Evolutionary conservation across 1,140 invertebrate species (phyloP).

Genomic region (Magallana ariakensis): DNA sequence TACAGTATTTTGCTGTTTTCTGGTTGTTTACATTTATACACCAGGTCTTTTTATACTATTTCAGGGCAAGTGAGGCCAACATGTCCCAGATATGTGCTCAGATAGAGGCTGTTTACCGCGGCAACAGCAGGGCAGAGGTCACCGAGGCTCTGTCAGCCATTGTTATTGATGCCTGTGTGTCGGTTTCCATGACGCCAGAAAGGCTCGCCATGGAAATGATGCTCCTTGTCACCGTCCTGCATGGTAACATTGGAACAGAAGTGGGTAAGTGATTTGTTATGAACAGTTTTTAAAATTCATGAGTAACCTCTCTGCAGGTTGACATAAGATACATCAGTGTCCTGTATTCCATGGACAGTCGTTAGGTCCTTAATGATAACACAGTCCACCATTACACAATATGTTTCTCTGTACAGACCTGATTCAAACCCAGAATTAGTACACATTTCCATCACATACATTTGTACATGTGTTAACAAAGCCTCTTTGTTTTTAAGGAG

Average conservation of each 20-base stretch:
- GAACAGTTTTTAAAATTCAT: too few species aligned
- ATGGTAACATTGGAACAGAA: conserved; percentile 94
- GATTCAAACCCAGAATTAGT: too few species aligned
- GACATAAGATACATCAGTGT: too few species aligned
- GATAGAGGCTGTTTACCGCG: conserved; percentile 80
- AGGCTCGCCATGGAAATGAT: conserved; percentile 91
- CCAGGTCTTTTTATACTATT: neutral
- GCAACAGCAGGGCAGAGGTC: conserved; percentile 85
- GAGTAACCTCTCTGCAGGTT: too few species aligned
- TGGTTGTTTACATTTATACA: neutral
- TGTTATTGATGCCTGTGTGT: conserved; percentile 86
- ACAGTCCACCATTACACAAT: too few species aligned
- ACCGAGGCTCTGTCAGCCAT: conserved; percentile 87
- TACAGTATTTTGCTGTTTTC: neutral
- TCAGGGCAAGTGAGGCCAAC: conserved; percentile 89
- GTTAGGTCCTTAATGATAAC: too few species aligned
- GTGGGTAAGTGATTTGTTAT: conserved; percentile 83
- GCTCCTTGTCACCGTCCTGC: conserved; percentile 90
- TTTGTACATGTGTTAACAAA: neutral
- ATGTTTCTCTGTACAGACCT: too few species aligned
- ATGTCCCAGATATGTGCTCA: conserved; percentile 89
- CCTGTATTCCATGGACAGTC: too few species aligned
- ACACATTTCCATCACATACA: too few species aligned
- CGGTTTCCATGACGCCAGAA: conserved; percentile 85
- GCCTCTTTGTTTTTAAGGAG: conserved; percentile 82